Evolutionary conservation across 2,113 vertebrate genomes (phyloP).

Genomic region (Hippocampus mohnikei): DNA sequence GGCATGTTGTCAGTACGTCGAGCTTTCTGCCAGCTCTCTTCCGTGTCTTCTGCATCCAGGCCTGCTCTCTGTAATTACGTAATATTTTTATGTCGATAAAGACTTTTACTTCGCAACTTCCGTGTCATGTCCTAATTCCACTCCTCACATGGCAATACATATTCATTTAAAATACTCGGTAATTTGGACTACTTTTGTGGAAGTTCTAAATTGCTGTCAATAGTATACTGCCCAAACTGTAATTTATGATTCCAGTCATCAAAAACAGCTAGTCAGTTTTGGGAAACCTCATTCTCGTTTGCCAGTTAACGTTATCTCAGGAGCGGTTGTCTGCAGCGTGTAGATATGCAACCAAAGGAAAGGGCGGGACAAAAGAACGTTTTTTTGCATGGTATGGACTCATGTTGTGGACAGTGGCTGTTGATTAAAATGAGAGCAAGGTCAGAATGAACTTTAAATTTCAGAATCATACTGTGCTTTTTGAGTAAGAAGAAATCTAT

Average conservation of each 20-base stretch:
- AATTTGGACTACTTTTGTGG: background rate
- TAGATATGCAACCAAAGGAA: constrained; percentile 59
- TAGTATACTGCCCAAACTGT: background rate
- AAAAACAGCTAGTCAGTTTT: constrained; percentile 19
- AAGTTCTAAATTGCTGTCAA: background rate
- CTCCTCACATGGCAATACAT: background rate
- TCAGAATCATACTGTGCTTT: background rate
- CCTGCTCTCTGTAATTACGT: no score
- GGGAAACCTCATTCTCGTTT: constrained; percentile 14
- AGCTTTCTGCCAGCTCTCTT: no score
- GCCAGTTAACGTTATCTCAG: constrained; percentile 43
- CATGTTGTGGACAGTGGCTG: background rate
- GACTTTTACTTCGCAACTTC: no score
- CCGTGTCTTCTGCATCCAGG: no score
- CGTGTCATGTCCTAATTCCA: no score
- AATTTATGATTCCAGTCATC: background rate
- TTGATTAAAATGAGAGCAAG: background rate
- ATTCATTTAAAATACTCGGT: background rate
- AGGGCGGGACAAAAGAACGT: constrained; percentile 3
- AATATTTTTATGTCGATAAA: no score
- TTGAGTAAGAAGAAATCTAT: background rate
- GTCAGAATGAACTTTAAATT: background rate
- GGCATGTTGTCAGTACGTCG: no score
- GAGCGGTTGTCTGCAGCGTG: constrained; percentile 47
- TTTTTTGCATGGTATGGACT: background rate